These are phyloP conservation scores for Ypsolopha sequella DNA, from an alignment of 2,888 invertebrate genomes.

Conservation along the genomic window DNA sequence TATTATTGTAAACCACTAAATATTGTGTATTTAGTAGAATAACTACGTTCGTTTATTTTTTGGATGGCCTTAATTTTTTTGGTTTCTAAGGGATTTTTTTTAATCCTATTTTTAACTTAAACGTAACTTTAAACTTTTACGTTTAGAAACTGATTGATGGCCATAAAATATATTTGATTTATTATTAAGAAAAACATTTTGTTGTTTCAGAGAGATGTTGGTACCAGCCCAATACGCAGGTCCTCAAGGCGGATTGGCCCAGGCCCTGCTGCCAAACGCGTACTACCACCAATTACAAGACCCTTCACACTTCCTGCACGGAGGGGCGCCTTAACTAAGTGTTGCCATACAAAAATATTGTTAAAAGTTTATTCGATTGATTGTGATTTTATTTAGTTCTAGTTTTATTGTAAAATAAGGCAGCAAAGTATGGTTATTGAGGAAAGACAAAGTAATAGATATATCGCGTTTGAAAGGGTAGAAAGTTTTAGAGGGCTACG, in stretches of 20 bases:
- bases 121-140: too few species aligned
- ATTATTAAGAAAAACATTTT: neutral
- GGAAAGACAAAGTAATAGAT: neutral
- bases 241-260: slow-evolving; percentile 44
- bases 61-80: too few species aligned
- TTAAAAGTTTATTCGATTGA: neutral
- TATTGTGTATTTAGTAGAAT: too few species aligned
- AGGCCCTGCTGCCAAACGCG: slow-evolving; percentile 51
- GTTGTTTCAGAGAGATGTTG: slow-evolving; percentile 52
- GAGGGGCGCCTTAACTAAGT: slow-evolving; percentile 29
- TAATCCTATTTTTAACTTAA: too few species aligned
- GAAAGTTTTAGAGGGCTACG: neutral
- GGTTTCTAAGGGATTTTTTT: too few species aligned
- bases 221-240: slow-evolving; percentile 58
- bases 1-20: too few species aligned
- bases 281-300: slow-evolving; percentile 61
- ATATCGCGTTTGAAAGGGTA: neutral
- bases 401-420: neutral
- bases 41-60: too few species aligned
- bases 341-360: slow-evolving; percentile 3
- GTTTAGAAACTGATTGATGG: too few species aligned
- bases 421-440: neutral
- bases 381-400: neutral
- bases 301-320: slow-evolving; percentile 48
- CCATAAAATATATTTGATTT: too few species aligned